A percentile compares a stretch with the other conserved stretches of the same genome.
These are phyloP conservation scores for Himalopsyche phryganea DNA, from an alignment of 1,140 invertebrate species.

Conservation along the genomic window DNA sequence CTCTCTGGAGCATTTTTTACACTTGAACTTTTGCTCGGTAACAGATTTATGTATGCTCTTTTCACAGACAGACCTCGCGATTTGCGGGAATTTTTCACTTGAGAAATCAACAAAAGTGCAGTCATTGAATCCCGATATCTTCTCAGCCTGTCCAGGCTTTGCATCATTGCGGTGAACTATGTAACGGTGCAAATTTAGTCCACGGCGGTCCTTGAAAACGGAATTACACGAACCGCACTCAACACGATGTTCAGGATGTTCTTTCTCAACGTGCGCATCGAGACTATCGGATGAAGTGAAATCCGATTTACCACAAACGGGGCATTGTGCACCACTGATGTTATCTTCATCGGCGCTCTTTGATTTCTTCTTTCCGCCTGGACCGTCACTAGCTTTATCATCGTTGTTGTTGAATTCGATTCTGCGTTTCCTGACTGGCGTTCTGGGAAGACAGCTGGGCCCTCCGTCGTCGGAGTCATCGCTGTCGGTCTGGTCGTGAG, in stretches of 20 bases:
- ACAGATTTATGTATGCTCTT: conserved; percentile 61
- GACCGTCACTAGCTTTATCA: conserved; percentile 19
- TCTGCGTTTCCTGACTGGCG: conserved; percentile 35
- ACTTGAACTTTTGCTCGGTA: conserved; percentile 64
- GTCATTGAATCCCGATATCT: conserved; percentile 65
- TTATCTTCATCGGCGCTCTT: conserved; percentile 43
- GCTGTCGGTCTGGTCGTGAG: conserved; percentile 46
- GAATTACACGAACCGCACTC: conserved; percentile 69
- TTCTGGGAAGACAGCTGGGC: conserved; percentile 28
- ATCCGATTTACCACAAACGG: conserved; percentile 59
- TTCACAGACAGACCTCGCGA: conserved; percentile 70
- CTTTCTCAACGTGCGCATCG: conserved; percentile 67
- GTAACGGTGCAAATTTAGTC: conserved; percentile 64
- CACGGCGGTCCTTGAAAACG: conserved; percentile 66
- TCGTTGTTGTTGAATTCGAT: conserved; percentile 47
- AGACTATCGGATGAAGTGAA: conserved; percentile 58
- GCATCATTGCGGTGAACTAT: conserved; percentile 56
- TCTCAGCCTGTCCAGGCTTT: conserved; percentile 35
- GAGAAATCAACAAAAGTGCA: conserved; percentile 78
- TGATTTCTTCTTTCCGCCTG: conserved; percentile 42
- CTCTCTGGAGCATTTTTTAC: conserved; percentile 65
- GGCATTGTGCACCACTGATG: conserved; percentile 47
- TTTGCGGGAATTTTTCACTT: conserved; percentile 71
- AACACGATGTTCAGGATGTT: conserved; percentile 65
- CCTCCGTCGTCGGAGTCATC: conserved; percentile 40